Percentiles rank a stretch among this genome's conserved stretches.
Conservation (phyloP, 2,113 vertebrate species). For the Rafetus swinhoei region DNA sequence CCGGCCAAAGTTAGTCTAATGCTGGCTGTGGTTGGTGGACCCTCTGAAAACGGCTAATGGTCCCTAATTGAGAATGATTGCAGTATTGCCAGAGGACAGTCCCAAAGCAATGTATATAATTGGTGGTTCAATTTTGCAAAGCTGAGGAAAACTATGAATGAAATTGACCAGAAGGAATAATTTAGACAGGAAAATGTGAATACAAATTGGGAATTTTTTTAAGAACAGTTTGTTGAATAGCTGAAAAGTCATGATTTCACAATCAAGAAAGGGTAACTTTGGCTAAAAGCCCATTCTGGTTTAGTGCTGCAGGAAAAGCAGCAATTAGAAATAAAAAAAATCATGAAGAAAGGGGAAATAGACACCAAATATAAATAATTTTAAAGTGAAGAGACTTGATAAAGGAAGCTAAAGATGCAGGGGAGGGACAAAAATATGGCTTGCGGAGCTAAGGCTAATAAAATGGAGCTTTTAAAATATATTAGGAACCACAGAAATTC, state of each 20-base stretch:
- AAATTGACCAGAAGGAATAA: not conserved
- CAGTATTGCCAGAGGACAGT: not conserved
- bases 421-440: fast-evolving
- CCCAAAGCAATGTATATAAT: not conserved
- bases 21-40: too few species aligned
- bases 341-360: not conserved
- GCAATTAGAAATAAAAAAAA: not conserved
- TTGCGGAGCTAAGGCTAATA: not conserved
- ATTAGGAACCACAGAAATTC: not conserved
- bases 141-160: not conserved
- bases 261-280: fast-evolving
- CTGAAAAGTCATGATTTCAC: not conserved
- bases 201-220: not conserved
- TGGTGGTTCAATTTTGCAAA: not conserved
- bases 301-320: not conserved
- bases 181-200: not conserved
- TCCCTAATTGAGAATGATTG: too few species aligned
- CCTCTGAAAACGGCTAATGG: too few species aligned
- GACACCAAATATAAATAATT: not conserved
- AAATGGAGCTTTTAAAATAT: not conserved
- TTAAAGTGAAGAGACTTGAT: not conserved
- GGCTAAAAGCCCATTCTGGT: not conserved
- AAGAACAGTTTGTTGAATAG: not conserved
- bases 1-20: too few species aligned
- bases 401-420: not conserved